Evolutionary conservation across 2,797 vertebrate species (phyloP).

Genomic region (Lutjanus campechanus): DNA sequence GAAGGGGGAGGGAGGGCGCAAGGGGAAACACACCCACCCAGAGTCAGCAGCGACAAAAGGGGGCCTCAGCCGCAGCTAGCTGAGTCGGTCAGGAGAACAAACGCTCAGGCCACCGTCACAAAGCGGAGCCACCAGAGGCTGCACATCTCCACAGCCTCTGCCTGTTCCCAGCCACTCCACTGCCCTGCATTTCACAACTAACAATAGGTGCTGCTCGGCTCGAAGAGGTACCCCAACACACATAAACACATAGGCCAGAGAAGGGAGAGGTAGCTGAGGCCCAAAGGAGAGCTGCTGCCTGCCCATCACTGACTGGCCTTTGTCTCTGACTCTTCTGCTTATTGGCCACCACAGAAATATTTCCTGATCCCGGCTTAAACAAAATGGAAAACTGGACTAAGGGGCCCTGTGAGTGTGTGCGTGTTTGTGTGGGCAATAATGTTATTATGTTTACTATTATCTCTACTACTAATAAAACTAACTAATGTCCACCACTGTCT

Average conservation of each 20-base stretch:
- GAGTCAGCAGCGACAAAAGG: conserved; percentile 82
- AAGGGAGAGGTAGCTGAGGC: conserved; percentile 68
- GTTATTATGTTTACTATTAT: conserved; percentile 28
- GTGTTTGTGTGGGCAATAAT: conserved; percentile 8
- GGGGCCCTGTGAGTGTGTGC: conserved; percentile 38
- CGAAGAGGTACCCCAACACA: conserved; percentile 69
- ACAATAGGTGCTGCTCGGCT: conserved; percentile 72
- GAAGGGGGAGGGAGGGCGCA: conserved; percentile 76
- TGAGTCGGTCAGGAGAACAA: conserved; percentile 75
- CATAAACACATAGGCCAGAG: conserved; percentile 61
- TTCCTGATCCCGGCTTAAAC: conserved; percentile 70
- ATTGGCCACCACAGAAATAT: conserved; percentile 64
- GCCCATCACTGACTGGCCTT: conserved; percentile 75
- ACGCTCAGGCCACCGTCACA: conserved; percentile 72
- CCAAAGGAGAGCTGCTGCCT: conserved; percentile 72
- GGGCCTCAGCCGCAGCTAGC: conserved; percentile 74
- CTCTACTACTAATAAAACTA: neutral
- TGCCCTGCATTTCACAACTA: conserved; percentile 61
- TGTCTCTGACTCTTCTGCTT: conserved; percentile 73
- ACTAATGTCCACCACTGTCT: conserved; percentile 22
- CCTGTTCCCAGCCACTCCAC: conserved; percentile 81
- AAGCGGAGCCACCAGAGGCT: conserved; percentile 76
- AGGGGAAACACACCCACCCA: conserved; percentile 72
- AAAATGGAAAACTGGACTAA: conserved; percentile 63
- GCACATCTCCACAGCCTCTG: conserved; percentile 75